Percentiles rank a stretch among this genome's conserved stretches.
phyloP scores from a whole-genome alignment of 2,113 vertebrate species.

The Eidolon helvum region DNA sequence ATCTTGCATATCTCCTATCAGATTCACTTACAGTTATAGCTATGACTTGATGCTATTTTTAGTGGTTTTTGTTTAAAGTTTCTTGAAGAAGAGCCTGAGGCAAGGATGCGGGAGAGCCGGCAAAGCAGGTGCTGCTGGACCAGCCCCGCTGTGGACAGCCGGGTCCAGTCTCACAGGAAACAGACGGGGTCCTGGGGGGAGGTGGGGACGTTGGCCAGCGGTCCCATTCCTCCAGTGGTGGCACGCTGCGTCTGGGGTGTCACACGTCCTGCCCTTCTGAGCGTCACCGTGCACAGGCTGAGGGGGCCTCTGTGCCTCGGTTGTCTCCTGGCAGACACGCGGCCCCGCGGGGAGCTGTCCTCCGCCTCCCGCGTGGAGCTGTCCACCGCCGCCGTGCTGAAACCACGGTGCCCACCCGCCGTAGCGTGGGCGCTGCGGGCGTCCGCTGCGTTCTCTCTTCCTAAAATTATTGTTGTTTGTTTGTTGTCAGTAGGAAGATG shows the following conservation, averaged over 20 bases:
- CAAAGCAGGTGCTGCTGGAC: fast-evolving
- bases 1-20: not conserved
- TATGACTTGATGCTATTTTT: not conserved
- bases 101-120: fast-evolving
- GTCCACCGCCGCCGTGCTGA: conserved; percentile 61
- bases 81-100: not conserved
- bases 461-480: too few species aligned
- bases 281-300: not conserved
- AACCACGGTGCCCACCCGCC: fast-evolving
- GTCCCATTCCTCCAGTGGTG: fast-evolving
- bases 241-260: fast-evolving
- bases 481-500: not conserved
- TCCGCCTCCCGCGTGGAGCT: not conserved
- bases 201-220: fast-evolving
- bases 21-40: not conserved
- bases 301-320: not conserved
- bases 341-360: conserved; percentile 10
- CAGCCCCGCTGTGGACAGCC: fast-evolving
- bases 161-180: not conserved
- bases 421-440: fast-evolving
- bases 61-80: not conserved
- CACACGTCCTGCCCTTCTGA: fast-evolving
- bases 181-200: fast-evolving
- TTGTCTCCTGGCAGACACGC: fast-evolving
- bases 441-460: fast-evolving